phyloP scores from a whole-genome alignment of 2,888 invertebrate genomes.

The Lissonota sp. region DNA sequence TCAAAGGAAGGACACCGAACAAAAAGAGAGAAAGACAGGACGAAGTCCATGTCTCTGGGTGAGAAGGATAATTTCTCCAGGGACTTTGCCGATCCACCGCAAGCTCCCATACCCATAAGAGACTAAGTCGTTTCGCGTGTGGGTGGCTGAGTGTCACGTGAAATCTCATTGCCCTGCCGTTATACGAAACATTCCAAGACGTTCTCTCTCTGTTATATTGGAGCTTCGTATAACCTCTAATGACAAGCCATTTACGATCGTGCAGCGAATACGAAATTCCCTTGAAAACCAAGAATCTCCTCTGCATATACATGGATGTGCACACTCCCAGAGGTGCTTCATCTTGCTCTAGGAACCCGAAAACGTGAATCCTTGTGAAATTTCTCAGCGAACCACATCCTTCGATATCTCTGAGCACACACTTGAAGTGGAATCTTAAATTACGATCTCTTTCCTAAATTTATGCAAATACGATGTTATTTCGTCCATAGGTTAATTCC shows the following conservation, averaged over 20 bases:
- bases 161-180: constrained; percentile 33
- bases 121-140: constrained; percentile 27
- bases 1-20: constrained; percentile 5
- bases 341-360: constrained; percentile 23
- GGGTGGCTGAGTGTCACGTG: constrained; percentile 33
- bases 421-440: constrained; percentile 28
- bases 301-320: background rate
- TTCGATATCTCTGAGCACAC: background rate
- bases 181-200: constrained; percentile 40
- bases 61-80: constrained; percentile 65
- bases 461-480: background rate
- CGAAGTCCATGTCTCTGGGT: constrained; percentile 33
- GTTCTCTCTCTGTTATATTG: constrained; percentile 51
- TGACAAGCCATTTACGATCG: constrained; percentile 59
- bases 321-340: background rate
- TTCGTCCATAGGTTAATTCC: too few relatives aligned
- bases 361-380: constrained; percentile 25
- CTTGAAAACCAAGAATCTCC: constrained; percentile 9
- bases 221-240: constrained; percentile 55
- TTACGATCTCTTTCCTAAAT: constrained; percentile 8
- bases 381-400: background rate
- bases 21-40: constrained; percentile 16
- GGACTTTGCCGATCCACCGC: constrained; percentile 53
- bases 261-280: constrained; percentile 50
- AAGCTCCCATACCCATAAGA: constrained; percentile 1